A percentile compares a stretch with the other conserved stretches of the same genome.
Evolutionary conservation across 2,113 vertebrate species (phyloP).

Genomic region (Speoplatyrhinus poulsoni): DNA sequence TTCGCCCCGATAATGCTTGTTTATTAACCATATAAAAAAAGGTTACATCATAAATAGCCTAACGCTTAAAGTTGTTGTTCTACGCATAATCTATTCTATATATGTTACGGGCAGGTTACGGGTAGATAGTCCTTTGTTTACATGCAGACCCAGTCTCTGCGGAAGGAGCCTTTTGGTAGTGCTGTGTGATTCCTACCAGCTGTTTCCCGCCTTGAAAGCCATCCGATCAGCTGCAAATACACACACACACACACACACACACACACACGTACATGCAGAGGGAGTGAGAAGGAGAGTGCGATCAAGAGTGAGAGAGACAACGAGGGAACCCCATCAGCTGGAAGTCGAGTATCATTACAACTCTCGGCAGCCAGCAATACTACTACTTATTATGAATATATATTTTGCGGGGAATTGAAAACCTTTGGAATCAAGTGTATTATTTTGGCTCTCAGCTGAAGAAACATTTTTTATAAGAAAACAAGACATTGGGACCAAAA

Average conservation of each 20-base stretch:
- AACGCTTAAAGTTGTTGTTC: too few relatives aligned
- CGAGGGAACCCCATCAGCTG: constrained; percentile 86
- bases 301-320: constrained; percentile 74
- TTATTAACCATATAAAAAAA: too few relatives aligned
- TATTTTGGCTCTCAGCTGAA: constrained; percentile 13
- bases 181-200: constrained; percentile 91
- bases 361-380: constrained; percentile 64
- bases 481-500: constrained; percentile 54
- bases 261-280: constrained; percentile 75
- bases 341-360: constrained; percentile 83
- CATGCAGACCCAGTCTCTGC: constrained; percentile 84
- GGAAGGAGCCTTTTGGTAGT: constrained; percentile 84
- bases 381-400: constrained; percentile 56
- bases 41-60: too few relatives aligned
- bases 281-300: constrained; percentile 52
- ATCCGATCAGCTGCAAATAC: constrained; percentile 90
- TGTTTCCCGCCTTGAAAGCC: constrained; percentile 98
- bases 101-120: constrained; percentile 56
- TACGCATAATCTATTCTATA: background rate
- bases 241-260: constrained; percentile 79
- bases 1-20: background rate
- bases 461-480: constrained; percentile 18
- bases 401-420: constrained; percentile 28
- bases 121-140: constrained; percentile 91
- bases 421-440: constrained; percentile 21